Evolutionary conservation across 2,797 vertebrate species (phyloP), one percentile per base, ranked within the genome.

Genomic region (Liparis tanakae): DNA sequence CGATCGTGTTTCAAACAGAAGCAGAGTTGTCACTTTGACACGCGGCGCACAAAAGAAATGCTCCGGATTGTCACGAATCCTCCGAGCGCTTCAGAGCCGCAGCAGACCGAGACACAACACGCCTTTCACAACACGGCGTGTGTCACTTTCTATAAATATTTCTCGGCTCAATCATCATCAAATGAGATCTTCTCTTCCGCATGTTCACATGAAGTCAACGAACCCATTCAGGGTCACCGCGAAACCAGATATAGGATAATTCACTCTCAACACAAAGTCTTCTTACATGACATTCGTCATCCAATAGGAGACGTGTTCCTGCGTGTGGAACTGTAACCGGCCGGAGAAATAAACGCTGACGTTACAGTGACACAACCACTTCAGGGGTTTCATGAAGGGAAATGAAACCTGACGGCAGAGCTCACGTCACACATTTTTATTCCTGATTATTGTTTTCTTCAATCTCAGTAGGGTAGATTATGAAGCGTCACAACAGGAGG

Each of bases 41-140:
- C 59, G 6, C 18, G 39, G n/a, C 41, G 60, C 57, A 88, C 87
- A 85, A 85, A 77, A 70, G 79, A 44, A 39, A 63, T 25, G 1
- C 6, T 4, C 1, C 0, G 33, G 25, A 55, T 20, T 51, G 10
- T 14, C 63, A 57, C 56, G 51, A 54, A 13, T 58, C 48, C 15
- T 7, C 0, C 1, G 1, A 54, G 37, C 15, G 51, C 57, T 76
- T 30, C n/a, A 58, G 69, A 74, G 46, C 6, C 50, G 3, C 67
- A 72, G 5, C 67, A 73, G 75, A 82, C 67, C 57, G 0, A 79
- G 67, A 79, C 61, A 18, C 56, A 67, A 67, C 20, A 2, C n/a
- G 43, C 59, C 34, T 37, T 22, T 62, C 18, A 25, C 51, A 20
- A 20, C 2, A 50, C 0, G 0, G 12, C 4, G 22, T 25, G 20